phyloP scores from a whole-genome alignment of 2,113 vertebrate species.

The Gopherus evgoodei region DNA sequence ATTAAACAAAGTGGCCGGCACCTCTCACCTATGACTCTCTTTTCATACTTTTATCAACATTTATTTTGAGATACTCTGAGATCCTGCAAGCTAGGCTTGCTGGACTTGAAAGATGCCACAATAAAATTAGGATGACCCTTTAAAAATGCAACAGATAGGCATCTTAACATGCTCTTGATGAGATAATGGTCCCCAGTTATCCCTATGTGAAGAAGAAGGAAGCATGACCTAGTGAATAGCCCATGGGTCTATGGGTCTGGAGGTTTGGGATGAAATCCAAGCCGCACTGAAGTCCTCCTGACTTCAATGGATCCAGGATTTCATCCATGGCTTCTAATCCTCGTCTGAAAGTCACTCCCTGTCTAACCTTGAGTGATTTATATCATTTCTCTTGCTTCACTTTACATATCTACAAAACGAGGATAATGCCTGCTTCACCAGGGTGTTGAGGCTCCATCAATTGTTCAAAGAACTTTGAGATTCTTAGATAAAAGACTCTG shows the following conservation, averaged over 20 bases:
- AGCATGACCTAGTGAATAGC: not conserved
- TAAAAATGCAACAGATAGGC: not conserved
- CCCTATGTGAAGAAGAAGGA: no score
- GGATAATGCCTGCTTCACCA: not conserved
- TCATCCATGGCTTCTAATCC: not conserved
- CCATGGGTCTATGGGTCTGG: not conserved
- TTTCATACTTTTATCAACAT: not conserved
- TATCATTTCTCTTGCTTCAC: not conserved
- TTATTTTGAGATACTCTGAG: not conserved
- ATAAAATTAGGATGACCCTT: not conserved
- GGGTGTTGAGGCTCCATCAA: not conserved
- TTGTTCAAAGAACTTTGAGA: not conserved
- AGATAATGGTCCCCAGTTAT: not conserved
- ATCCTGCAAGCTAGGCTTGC: not conserved
- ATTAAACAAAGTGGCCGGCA: not conserved
- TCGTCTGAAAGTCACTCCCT: not conserved
- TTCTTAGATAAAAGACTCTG: not conserved
- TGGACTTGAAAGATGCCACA: not conserved
- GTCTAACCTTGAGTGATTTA: not conserved
- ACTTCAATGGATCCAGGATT: not conserved
- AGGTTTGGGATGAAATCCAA: not conserved
- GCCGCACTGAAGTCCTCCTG: not conserved
- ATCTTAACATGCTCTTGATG: not conserved
- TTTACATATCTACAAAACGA: not conserved
- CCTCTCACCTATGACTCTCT: not conserved